A percentile compares a stretch with the other conserved stretches of the same genome.
Evolutionary conservation across 2,888 invertebrate genomes (phyloP).

Genomic region (Eurytoma adleriae): DNA sequence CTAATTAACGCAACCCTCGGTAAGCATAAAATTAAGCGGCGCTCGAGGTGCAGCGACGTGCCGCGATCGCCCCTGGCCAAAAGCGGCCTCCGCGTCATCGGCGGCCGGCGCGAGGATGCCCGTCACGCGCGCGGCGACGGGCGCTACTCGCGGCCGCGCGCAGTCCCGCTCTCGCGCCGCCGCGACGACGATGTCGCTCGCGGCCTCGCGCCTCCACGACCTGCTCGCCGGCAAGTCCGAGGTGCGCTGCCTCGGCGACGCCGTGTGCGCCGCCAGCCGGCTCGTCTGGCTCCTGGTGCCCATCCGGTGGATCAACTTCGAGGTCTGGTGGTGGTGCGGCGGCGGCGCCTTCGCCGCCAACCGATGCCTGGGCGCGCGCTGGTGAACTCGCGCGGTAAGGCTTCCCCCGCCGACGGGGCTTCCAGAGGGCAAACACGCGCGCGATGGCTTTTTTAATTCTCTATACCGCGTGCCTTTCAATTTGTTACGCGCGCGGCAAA

Average conservation of each 20-base stretch:
- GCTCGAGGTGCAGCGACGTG: too few relatives aligned
- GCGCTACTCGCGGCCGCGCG: not conserved
- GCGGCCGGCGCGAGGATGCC: not conserved
- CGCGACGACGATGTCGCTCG: not conserved
- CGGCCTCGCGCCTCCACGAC: constrained; percentile 13
- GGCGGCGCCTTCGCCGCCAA: constrained; percentile 58
- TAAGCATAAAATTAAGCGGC: too few relatives aligned
- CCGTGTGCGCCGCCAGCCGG: constrained; percentile 65
- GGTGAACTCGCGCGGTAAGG: not conserved
- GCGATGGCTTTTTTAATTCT: too few relatives aligned
- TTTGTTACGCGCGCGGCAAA: too few relatives aligned
- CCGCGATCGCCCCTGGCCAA: too few relatives aligned
- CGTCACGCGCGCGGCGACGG: not conserved
- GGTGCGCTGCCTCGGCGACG: constrained; percentile 56
- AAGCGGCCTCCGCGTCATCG: too few relatives aligned
- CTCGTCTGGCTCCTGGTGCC: constrained; percentile 66
- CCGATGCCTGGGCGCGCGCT: constrained; percentile 25
- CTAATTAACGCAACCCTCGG: too few relatives aligned
- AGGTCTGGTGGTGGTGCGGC: constrained; percentile 64
- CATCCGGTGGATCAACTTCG: constrained; percentile 68
- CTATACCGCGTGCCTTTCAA: too few relatives aligned
- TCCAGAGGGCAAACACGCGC: not conserved
- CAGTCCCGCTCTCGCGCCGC: not conserved
- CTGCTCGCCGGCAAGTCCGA: constrained; percentile 9
- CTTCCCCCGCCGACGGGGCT: not conserved